Percentiles rank a stretch among this genome's conserved stretches.
These are phyloP conservation scores for Stegophylla sp. DNA, from an alignment of 2,888 invertebrate species.

Conservation along the genomic window DNA sequence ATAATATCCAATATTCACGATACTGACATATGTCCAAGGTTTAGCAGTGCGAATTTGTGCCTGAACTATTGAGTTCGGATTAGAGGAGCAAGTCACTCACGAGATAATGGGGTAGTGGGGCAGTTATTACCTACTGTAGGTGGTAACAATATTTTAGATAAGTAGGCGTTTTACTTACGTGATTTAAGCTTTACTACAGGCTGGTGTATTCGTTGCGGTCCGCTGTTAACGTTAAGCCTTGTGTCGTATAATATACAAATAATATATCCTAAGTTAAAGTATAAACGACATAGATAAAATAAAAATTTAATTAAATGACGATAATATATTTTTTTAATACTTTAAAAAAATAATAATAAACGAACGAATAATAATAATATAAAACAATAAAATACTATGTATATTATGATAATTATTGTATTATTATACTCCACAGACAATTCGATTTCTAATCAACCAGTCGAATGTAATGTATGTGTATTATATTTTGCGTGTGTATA, in stretches of 20 bases:
- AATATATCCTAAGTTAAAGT: background rate
- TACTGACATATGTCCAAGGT: background rate
- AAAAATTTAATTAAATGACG: background rate
- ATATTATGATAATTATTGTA: background rate
- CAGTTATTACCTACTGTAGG: too few relatives aligned
- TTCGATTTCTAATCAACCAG: conserved; percentile 27
- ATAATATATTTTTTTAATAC: background rate
- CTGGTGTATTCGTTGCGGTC: background rate
- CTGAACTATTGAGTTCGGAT: background rate
- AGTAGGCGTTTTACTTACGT: conserved; percentile 10
- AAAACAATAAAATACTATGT: background rate
- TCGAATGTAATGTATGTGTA: background rate
- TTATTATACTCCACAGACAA: background rate
- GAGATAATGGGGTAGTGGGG: background rate
- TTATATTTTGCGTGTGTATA: background rate
- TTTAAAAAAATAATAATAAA: background rate
- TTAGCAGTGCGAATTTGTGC: background rate
- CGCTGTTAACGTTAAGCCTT: conserved; percentile 1
- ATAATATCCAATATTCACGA: background rate
- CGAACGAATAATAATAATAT: conserved; percentile 4
- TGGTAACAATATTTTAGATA: background rate
- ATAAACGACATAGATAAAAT: background rate
- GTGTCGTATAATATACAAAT: background rate
- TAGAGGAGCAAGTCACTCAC: background rate
- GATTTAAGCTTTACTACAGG: background rate